A percentile compares a stretch with the other conserved stretches of the same genome.
Evolutionary conservation across 2,888 invertebrate genomes (phyloP).

Genomic region (Gasteruption jaculator): DNA sequence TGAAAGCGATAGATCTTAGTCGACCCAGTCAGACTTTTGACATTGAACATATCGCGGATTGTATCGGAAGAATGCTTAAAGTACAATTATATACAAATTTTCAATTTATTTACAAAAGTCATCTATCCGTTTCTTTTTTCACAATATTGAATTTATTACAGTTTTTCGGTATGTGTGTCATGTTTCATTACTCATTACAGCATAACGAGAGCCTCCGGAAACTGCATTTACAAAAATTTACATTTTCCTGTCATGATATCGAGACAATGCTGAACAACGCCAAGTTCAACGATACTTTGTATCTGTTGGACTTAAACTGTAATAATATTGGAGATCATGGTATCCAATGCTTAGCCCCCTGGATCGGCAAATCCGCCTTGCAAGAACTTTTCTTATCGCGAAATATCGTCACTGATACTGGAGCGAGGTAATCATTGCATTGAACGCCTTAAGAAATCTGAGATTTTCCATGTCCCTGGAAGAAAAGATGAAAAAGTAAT

Average conservation of each 20-base stretch:
- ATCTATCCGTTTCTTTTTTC: background rate
- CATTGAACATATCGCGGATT: conserved; percentile 36
- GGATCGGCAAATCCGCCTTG: conserved; percentile 55
- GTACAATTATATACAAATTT: too few relatives aligned
- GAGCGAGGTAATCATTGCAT: conserved; percentile 50
- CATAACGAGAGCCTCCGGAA: conserved; percentile 53
- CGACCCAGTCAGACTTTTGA: conserved; percentile 46
- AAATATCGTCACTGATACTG: conserved; percentile 57
- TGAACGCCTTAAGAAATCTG: too few relatives aligned
- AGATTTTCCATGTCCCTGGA: too few relatives aligned
- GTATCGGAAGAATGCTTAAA: conserved; percentile 44
- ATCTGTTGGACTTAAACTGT: conserved; percentile 58
- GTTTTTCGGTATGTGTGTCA: background rate
- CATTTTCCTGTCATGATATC: conserved; percentile 60
- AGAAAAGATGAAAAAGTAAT: too few relatives aligned
- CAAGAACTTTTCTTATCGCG: conserved; percentile 56
- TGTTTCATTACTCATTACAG: conserved; percentile 30
- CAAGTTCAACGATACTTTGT: conserved; percentile 53
- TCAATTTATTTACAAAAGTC: background rate
- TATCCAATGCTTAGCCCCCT: conserved; percentile 54
- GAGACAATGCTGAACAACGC: conserved; percentile 57
- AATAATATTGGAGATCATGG: conserved; percentile 63
- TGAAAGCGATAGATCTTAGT: conserved; percentile 50
- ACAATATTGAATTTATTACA: conserved; percentile 1
- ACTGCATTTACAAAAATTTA: conserved; percentile 59